Evolutionary conservation across 2,888 invertebrate species (phyloP).

Genomic region (Spodoptera littoralis): DNA sequence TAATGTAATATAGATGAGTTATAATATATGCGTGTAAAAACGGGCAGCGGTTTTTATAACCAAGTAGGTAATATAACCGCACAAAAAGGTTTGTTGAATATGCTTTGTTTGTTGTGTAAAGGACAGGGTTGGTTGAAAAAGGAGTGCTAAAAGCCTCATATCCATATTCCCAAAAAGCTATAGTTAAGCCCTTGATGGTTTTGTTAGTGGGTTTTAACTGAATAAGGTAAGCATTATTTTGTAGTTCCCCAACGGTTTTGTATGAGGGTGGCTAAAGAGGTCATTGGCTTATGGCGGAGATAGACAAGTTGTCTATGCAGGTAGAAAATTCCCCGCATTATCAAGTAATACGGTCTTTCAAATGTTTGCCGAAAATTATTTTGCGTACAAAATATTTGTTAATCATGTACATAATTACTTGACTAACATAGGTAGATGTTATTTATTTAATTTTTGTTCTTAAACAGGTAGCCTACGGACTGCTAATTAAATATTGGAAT

Average conservation of each 20-base stretch:
- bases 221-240: background rate
- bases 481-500: no score
- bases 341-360: no score
- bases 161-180: slow-evolving; percentile 5
- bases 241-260: slow-evolving; percentile 8
- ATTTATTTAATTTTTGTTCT: no score
- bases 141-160: slow-evolving; percentile 4
- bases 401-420: no score
- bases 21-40: slow-evolving; percentile 15
- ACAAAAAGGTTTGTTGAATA: slow-evolving; percentile 7
- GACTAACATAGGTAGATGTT: no score
- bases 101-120: background rate
- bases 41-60: slow-evolving; percentile 19
- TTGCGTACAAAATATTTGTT: no score
- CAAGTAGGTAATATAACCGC: background rate
- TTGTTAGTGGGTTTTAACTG: background rate
- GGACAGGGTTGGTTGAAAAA: slow-evolving; percentile 2
- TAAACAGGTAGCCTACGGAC: no score
- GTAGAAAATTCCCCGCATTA: background rate
- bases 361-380: no score
- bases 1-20: slow-evolving; percentile 27
- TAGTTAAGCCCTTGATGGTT: background rate
- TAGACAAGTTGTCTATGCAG: background rate
- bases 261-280: slow-evolving; percentile 1
- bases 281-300: slow-evolving; percentile 12